Evolutionary conservation across 2,113 vertebrate species (phyloP), one percentile per base, ranked within the genome.

Genomic region (Puma concolor): DNA sequence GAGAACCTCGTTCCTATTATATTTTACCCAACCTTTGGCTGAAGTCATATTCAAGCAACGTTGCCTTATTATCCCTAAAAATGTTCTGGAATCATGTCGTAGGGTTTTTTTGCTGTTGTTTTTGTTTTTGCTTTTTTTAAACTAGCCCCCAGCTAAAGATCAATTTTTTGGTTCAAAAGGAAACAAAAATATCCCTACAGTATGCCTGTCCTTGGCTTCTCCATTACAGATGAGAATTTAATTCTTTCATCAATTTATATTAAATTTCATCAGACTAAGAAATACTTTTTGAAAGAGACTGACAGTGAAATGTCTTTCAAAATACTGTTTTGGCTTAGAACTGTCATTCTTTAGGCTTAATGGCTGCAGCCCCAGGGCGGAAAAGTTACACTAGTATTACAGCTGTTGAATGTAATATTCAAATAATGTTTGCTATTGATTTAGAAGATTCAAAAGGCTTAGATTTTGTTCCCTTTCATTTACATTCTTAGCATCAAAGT

Each of bases 401-500:
- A 97, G 91, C 67, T 96, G 77, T 81, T 98, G 82, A 23, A 9
- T 63, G 33, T 91, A 97, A 95, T 94, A 91, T 87, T 97, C 85
- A 95, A 95, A 97, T 97, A 91, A 77, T 91, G 79, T 96, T 96
- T 88, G 90, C 66, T 94, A 94, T 92, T 96, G 88, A 98, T 96
- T 95, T 93, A 96, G 88, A 87, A 93, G 36, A 95, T 67, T 86
- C 69, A 72, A 63, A 89, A n/a, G 63, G 82, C 48, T 94, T 88
- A 94, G 66, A 81, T 54, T 95, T 85, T 84, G 52, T 86, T 96
- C 54, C 52, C 71, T 96, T 97, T 96, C 60, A 88, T 91, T 95
- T 84, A 86, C 25, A 88, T 88, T 87, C 48, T 96, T 85, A 93
- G 36, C 29, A 85, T 94, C 91, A 88, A 97, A 94, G 89, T 74